A percentile compares a stretch with the other conserved stretches of the same genome.
These are phyloP conservation scores for Latrodectus hesperus DNA, from an alignment of 2,888 invertebrate species.

Conservation along the genomic window DNA sequence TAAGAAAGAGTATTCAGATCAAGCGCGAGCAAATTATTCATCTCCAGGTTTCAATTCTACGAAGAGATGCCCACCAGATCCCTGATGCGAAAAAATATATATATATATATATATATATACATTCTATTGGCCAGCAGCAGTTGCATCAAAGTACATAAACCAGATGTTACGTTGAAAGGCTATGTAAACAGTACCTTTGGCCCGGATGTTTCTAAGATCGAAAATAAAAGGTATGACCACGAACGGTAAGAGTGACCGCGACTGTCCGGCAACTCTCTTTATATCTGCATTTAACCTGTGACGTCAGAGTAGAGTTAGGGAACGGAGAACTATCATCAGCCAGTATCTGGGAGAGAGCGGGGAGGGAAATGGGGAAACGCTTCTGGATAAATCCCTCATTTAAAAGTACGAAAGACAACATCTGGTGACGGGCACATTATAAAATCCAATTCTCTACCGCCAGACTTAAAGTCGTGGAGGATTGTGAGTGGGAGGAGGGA, in stretches of 20 bases:
- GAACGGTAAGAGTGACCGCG: conserved; percentile 57
- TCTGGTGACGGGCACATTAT: conserved; percentile 68
- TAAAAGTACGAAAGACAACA: conserved; percentile 65
- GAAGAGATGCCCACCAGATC: background rate
- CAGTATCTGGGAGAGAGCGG: background rate
- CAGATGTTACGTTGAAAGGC: conserved; percentile 34
- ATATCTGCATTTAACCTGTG: conserved; percentile 60
- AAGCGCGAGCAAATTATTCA: no score
- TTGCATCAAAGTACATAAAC: background rate
- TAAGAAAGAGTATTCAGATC: no score
- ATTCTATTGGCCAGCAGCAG: background rate
- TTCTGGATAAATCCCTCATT: conserved; percentile 55
- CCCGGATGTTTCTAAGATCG: conserved; percentile 26
- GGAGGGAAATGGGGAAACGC: conserved; percentile 10
- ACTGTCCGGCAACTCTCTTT: conserved; percentile 46
- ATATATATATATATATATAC: background rate
- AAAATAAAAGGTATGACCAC: conserved; percentile 59
- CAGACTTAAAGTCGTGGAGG: conserved; percentile 33
- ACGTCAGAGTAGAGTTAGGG: conserved; percentile 45
- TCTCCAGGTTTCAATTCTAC: background rate
- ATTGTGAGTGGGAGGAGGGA: conserved; percentile 16
- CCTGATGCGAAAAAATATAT: background rate
- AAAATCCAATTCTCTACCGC: conserved; percentile 65
- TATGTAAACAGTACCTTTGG: conserved; percentile 42
- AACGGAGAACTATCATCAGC: conserved; percentile 50